Evolutionary conservation across 2,888 invertebrate species (phyloP), one percentile per base, ranked within the genome.

Genomic region (Hydropsyche betteni): DNA sequence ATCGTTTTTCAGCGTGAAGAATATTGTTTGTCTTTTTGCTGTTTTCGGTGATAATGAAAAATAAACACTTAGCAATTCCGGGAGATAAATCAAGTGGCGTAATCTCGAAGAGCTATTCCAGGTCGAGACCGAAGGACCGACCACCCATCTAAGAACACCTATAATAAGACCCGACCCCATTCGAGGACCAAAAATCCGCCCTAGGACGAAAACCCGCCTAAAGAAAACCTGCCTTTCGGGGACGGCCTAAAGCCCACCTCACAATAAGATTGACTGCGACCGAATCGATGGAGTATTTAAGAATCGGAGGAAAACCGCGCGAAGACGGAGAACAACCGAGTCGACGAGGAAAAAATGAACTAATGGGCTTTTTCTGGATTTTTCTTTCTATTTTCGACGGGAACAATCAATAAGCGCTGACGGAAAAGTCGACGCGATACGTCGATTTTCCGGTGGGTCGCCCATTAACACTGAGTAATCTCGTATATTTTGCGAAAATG

Each of bases 61-160:
- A 58, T 72, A 72, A 72, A 72, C 58, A 58, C 44, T 61, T 36
- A 58, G 44, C 72, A 61, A 58, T 72, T 72, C 58, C 24, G 55
- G 38, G 38, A 58, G 53, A 72, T 72, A 72, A 72, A 55, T 72
- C 72, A 72, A 72, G 61, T 61, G 72, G 72, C 44, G 55, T 72
- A 72, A 72, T 72, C 72, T 72, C 58, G 72, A 72, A 72, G 38
- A 58, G 72, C 72, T 72, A 72, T 58, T 72, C 34, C 64, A 55
- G 38, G 58, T 24, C 24, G 33, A 53, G 52, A 33, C 55, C 55
- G 72, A 58, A 72, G 72, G 72, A 58, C 52, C 33, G 38, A 50
- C 50, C 72, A 72, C 72, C 72, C 58, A 44, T 14, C 14, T 55
- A 58, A 58, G 24, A 72, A 72, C 55, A 72, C 34, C 24, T 24